Base-by-base conservation (phyloP, 2,888 invertebrate species). In the Microctonus brassicae region DNA sequence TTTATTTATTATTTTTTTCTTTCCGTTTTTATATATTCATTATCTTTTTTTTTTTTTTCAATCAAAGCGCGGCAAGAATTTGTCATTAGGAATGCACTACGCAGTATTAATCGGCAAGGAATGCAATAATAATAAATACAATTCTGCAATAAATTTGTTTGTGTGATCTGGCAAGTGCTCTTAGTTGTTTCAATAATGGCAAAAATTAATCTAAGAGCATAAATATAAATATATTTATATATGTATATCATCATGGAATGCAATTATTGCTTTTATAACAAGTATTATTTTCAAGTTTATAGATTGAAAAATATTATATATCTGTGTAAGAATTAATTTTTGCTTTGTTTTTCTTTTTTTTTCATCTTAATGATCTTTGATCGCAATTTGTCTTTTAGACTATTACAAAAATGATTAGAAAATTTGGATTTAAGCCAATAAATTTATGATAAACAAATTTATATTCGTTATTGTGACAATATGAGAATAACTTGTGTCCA, bases 61-160 rank as follows among this genome's bases (percentile, higher is more conserved):
- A 3, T n/a, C n/a, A n/a, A 67, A 70, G 34, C 42, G 68, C 66
- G 71, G 73, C 74, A 75, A 75, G 73, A 73, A 71, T 57, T 62
- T 69, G 20, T 60, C 55, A 75, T 69, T 64, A 72, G 74, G 74
- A 76, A 76, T 77, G 74, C 72, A 70, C 72, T 72, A 63, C 29
- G 67, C n/a, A 42, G 22, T 63, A 55, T 71, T 70, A 62, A 74
- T 74, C 71, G 77, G 74, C 77, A 76, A 77, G 76, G 75, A 76
- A 76, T 76, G 73, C 76, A 68, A 73, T 75, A 67, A 64, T 72
- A 66, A 53, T 47, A 53, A 36, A 22, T 26, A 73, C 57, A 58
- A 36, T 57, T 42, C 39, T 29, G 39, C 17, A 55, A 58, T 66
- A n/a, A 58, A 66, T 57, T 57, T 57, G 55, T 55, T 55, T 26